Percentiles rank a stretch among this genome's conserved stretches.
phyloP scores from a whole-genome alignment of 2,888 invertebrate genomes.

The Auanema freiburgensis region DNA sequence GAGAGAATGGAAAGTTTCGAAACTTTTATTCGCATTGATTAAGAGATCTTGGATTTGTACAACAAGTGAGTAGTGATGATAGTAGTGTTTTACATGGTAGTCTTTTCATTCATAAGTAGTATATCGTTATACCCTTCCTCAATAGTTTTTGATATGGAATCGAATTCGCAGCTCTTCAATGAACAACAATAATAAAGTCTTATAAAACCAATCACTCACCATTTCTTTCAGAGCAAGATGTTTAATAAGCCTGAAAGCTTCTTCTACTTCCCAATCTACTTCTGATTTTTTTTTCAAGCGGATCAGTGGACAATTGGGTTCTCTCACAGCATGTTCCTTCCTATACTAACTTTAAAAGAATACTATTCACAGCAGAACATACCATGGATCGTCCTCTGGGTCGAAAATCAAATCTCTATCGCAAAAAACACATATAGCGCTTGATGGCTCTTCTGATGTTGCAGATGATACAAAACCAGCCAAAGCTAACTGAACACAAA shows the following conservation, averaged over 20 bases:
- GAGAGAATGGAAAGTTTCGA: no score
- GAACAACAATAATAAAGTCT: no score
- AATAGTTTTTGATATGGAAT: no score
- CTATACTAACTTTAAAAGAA: not conserved
- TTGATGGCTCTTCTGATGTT: conserved; percentile 6
- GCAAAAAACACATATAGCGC: conserved; percentile 30
- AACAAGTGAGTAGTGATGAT: no score
- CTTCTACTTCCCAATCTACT: conserved; percentile 15
- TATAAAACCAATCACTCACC: no score
- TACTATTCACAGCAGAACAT: not conserved
- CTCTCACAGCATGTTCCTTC: conserved; percentile 24
- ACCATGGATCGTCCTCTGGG: conserved; percentile 33
- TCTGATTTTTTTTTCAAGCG: conserved; percentile 24
- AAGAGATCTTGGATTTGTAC: no score
- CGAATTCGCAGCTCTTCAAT: no score
- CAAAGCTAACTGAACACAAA: conserved; percentile 21
- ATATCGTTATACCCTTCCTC: no score
- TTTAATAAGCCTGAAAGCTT: conserved; percentile 11
- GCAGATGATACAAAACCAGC: conserved; percentile 29
- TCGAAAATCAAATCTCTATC: conserved; percentile 30
- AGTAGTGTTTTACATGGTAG: no score
- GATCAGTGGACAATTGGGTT: conserved; percentile 23
- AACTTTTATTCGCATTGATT: no score
- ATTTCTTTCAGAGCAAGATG: no score
- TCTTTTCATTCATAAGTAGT: no score